A percentile compares a stretch with the other conserved stretches of the same genome.
Conservation (phyloP, 2,888 invertebrate genomes). For the Polietes domitor region DNA sequence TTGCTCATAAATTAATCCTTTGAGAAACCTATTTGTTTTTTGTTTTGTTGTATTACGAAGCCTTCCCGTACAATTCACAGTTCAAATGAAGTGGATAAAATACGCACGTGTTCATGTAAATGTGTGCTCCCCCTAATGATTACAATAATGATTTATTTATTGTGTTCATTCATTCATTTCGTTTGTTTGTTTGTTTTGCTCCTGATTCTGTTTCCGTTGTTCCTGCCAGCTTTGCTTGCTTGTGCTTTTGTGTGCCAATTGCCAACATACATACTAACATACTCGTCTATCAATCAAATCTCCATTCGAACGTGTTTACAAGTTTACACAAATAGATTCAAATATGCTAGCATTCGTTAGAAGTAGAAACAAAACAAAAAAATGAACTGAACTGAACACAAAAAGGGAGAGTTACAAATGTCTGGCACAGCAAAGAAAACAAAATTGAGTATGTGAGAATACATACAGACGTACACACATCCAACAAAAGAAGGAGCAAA, state of each 20-base stretch:
- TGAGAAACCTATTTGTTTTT: not conserved
- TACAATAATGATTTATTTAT: slow-evolving; percentile 14
- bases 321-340: slow-evolving; percentile 40
- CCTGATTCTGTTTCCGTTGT: not conserved
- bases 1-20: not conserved
- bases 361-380: not conserved
- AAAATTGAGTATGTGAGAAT: not conserved
- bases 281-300: slow-evolving; percentile 55
- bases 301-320: slow-evolving; percentile 35
- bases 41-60: too few species aligned
- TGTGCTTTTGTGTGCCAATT: slow-evolving; percentile 20
- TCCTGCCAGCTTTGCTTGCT: not conserved
- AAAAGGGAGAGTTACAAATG: slow-evolving; percentile 15
- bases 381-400: not conserved
- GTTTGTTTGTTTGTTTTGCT: slow-evolving; percentile 1
- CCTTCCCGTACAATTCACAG: too few species aligned
- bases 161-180: not conserved
- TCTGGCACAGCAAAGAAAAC: slow-evolving; percentile 8
- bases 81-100: too few species aligned
- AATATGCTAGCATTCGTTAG: not conserved
- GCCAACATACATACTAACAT: not conserved
- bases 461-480: too few species aligned
- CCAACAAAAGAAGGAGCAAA: not conserved
- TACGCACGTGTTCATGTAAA: too few species aligned
- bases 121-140: not conserved